Percentiles rank a stretch among this genome's conserved stretches.
These are phyloP conservation scores for Mormyrus lacerda DNA, from an alignment of 2,113 vertebrate species.

Conservation along the genomic window DNA sequence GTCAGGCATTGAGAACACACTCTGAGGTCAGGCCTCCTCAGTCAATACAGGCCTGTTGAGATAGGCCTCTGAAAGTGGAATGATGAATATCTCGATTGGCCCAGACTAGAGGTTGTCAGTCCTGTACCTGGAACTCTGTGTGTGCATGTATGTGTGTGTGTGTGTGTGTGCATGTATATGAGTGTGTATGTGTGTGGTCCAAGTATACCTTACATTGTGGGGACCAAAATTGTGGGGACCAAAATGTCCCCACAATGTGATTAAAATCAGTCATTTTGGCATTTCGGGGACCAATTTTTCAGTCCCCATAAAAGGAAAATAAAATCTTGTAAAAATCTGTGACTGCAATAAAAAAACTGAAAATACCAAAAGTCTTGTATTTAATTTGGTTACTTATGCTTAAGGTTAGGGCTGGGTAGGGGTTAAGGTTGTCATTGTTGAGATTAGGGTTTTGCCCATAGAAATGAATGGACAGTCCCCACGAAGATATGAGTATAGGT, in stretches of 20 bases:
- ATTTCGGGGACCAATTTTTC: background rate
- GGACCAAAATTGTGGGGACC: background rate
- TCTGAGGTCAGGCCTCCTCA: background rate
- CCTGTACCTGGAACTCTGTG: background rate
- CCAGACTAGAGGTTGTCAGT: background rate
- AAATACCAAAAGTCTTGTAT: background rate
- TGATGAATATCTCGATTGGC: background rate
- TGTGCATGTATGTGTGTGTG: constrained; percentile 3
- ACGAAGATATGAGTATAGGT: background rate
- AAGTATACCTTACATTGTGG: background rate
- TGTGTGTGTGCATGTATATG: background rate
- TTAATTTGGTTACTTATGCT: background rate
- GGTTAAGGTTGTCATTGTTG: background rate
- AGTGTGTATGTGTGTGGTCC: background rate
- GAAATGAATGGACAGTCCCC: background rate
- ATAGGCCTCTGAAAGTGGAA: background rate
- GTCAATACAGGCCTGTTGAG: background rate
- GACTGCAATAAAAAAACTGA: background rate
- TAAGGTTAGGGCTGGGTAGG: background rate
- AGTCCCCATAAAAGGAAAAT: background rate
- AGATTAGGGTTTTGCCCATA: background rate
- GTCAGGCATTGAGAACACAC: background rate
- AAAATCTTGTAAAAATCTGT: background rate
- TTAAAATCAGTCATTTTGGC: background rate
- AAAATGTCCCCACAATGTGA: background rate